Base-by-base conservation (phyloP, 2,113 vertebrate species). In the Paedocypris sp. region DNA sequence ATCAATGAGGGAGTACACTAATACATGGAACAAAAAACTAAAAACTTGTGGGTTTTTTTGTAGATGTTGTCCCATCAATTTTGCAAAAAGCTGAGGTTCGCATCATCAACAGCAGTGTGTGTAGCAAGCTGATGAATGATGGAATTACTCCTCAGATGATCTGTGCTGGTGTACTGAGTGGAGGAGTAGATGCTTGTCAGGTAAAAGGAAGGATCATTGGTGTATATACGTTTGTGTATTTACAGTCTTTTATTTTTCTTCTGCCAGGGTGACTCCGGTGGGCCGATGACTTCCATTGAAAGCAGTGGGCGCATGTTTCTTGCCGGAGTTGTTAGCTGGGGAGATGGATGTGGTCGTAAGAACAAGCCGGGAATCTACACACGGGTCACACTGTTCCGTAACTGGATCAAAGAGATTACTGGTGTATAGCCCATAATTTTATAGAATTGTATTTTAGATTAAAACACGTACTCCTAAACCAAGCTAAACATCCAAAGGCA, bases 261-360 rank as follows among this genome's bases (percentile, higher is more conserved):
- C 26, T 18, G 5, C 8, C 25, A 99, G 95, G 94, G 94, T 0
- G 95, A 97, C 36, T 98, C 95, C 0, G 93, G 94, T 0, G 94
- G 94, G 0, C 94, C 94, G 0, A 75, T 99, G 74, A 85, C 88
- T 56, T 88, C 85, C 20, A 78, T 83, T 11, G 80, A 89, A 0
- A 71, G 60, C 1, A 58, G 41, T 1, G 67, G 6, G 1, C 81
- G 79, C 1, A 83, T 83, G 68, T 95, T 95, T 75, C 83, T 96
- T 74, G 92, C 89, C 0, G 95, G 95, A 0, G 77, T 99, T 7
- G 92, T 99, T 43, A 98, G 93, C 73, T 99, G 93, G 93, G 95
- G 95, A 0, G 90, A 96, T 0, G 94, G 95, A 60, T 99, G 94
- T 0, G 94, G 92, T 0, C 89, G 89, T 63, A 85, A 84, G 36